Conservation (phyloP, 2,888 invertebrate species). For the Cephus pulcher region DNA sequence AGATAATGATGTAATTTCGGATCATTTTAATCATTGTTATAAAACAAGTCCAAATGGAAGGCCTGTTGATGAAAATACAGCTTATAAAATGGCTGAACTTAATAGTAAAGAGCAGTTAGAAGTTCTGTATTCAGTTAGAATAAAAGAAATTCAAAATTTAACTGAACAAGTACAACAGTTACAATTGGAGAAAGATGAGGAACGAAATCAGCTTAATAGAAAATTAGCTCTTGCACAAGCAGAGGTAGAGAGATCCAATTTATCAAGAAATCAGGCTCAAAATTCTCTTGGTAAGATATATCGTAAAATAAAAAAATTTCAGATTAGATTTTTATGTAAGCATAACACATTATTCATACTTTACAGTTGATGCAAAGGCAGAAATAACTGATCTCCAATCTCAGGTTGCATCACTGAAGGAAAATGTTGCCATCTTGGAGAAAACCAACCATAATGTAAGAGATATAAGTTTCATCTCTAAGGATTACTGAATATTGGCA, state of each 20-base stretch:
- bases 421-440: constrained; percentile 51
- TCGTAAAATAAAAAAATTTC: background rate
- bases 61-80: constrained; percentile 39
- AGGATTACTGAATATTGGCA: constrained; percentile 5
- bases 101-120: constrained; percentile 64
- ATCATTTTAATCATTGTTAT: constrained; percentile 55
- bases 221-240: constrained; percentile 71
- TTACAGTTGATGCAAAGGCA: constrained; percentile 55
- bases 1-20: constrained; percentile 49
- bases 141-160: constrained; percentile 59
- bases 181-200: constrained; percentile 49
- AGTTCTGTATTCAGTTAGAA: constrained; percentile 64
- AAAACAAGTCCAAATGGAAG: constrained; percentile 53
- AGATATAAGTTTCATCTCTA: constrained; percentile 6
- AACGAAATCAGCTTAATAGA: constrained; percentile 69
- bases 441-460: constrained; percentile 56
- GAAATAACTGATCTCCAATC: constrained; percentile 52
- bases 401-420: constrained; percentile 48
- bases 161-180: constrained; percentile 50
- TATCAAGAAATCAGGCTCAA: constrained; percentile 73
- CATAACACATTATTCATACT: constrained; percentile 12
- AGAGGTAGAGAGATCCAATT: constrained; percentile 72
- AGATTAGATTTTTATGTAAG: background rate
- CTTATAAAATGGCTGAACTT: constrained; percentile 52
- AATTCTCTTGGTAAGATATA: constrained; percentile 70